Conservation (phyloP, 1,140 invertebrate genomes). For the Kradibia gibbosae region DNA sequence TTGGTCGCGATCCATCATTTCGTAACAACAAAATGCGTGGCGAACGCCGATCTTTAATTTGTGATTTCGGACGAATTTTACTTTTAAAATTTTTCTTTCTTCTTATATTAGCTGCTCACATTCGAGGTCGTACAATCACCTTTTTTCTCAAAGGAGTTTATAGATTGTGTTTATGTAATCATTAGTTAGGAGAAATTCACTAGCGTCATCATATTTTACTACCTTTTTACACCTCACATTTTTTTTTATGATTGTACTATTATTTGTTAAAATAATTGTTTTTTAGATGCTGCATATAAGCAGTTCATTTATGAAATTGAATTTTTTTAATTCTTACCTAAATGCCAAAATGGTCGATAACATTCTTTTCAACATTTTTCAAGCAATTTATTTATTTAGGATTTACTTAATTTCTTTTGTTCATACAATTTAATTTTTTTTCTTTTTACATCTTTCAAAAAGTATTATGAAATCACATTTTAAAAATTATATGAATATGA, state of each 20-base stretch:
- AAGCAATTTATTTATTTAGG: no score
- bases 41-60: background rate
- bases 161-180: background rate
- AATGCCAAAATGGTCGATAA: no score
- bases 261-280: no score
- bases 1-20: background rate
- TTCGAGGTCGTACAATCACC: background rate
- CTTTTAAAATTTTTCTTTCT: background rate
- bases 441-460: no score
- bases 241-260: background rate
- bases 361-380: no score
- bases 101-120: background rate
- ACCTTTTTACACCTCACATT: no score
- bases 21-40: background rate
- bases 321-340: no score
- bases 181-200: background rate
- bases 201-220: background rate
- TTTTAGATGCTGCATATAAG: no score
- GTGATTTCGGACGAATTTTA: conserved; percentile 18
- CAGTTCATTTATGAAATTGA: background rate
- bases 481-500: no score
- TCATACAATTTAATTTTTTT: no score
- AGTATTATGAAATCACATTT: no score
- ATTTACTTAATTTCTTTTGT: no score
- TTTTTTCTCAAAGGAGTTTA: background rate